A percentile compares a stretch with the other conserved stretches of the same genome.
phyloP scores from a whole-genome alignment of 2,888 invertebrate genomes.

The Trimorus sp. region DNA sequence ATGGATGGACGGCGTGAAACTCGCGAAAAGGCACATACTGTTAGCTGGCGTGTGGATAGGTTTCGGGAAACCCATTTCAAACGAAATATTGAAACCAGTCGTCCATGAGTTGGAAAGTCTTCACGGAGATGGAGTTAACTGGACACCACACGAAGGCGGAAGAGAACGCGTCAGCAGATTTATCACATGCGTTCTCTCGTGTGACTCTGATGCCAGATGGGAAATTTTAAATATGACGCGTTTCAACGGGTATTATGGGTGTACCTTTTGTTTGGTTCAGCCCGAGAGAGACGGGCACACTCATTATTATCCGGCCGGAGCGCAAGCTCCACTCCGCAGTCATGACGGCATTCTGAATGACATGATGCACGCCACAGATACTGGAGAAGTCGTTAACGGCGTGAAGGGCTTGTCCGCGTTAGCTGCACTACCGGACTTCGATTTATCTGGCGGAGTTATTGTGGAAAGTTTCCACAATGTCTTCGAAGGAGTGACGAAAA shows the following conservation, averaged over 20 bases:
- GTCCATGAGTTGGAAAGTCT: slow-evolving; percentile 13
- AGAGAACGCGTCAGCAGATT: slow-evolving; percentile 15
- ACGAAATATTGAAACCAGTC: slow-evolving; percentile 25
- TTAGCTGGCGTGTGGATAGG: slow-evolving; percentile 33
- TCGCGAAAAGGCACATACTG: slow-evolving; percentile 19
- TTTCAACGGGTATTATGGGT: slow-evolving; percentile 32
- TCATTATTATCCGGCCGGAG: slow-evolving; percentile 13
- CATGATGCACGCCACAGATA: slow-evolving; percentile 23
- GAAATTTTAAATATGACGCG: slow-evolving; percentile 27
- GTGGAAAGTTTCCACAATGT: slow-evolving; percentile 21
- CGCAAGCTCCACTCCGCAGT: slow-evolving; percentile 18
- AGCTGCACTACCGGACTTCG: slow-evolving; percentile 10
- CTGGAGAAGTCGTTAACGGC: slow-evolving; percentile 7
- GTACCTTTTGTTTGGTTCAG: slow-evolving; percentile 26
- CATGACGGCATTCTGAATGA: slow-evolving; percentile 7
- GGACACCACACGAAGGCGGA: slow-evolving; percentile 24
- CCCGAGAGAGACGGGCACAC: slow-evolving; percentile 11
- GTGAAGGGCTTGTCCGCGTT: slow-evolving; percentile 24
- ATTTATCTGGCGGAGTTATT: slow-evolving; percentile 12
- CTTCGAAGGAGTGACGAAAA: slow-evolving; percentile 14
- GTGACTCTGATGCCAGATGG: slow-evolving; percentile 21
- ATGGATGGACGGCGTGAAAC: slow-evolving; percentile 51
- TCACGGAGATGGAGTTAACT: slow-evolving; percentile 2
- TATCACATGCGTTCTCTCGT: slow-evolving; percentile 4
- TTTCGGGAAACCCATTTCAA: slow-evolving; percentile 17